These are phyloP conservation scores for Netelia melanura DNA, from an alignment of 2,888 invertebrate species.

Conservation along the genomic window DNA sequence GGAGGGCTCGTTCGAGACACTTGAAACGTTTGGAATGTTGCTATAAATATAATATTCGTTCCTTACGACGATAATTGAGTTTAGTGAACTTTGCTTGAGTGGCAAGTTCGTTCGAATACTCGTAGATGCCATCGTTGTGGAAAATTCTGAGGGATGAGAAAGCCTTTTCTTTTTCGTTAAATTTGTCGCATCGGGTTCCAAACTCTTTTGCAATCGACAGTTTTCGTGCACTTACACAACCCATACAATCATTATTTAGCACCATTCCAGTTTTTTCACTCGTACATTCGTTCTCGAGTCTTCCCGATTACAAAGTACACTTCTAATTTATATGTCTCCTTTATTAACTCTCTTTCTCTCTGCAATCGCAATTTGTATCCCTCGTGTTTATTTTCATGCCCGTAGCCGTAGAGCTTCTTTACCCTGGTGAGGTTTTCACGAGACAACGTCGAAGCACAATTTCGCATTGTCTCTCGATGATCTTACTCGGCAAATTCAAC, in stretches of 20 bases:
- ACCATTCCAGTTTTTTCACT: conserved; percentile 34
- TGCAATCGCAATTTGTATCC: not conserved
- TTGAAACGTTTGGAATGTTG: conserved; percentile 82
- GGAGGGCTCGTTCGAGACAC: conserved; percentile 71
- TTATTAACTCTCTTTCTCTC: not conserved
- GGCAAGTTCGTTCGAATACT: conserved; percentile 38
- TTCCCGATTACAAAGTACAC: conserved; percentile 2
- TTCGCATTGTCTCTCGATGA: not conserved
- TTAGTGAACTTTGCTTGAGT: conserved; percentile 50
- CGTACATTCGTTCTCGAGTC: conserved; percentile 17
- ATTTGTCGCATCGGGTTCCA: not conserved
- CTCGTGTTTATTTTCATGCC: not conserved
- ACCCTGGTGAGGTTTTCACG: not conserved
- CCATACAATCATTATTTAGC: conserved; percentile 22
- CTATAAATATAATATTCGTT: conserved; percentile 67
- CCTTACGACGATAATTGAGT: conserved; percentile 60
- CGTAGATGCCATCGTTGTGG: conserved; percentile 36
- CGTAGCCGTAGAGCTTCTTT: too few species aligned
- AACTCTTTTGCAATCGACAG: conserved; percentile 28
- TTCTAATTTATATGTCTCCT: not conserved
- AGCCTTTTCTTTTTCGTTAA: conserved; percentile 21
- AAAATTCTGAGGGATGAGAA: conserved; percentile 31
- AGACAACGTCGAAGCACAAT: not conserved
- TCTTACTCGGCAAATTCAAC: not conserved
- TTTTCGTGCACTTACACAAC: not conserved